Percentiles rank a stretch among this genome's conserved stretches.
Evolutionary conservation across 1,140 invertebrate genomes (phyloP).

Genomic region (Zaprionus tsacasi): DNA sequence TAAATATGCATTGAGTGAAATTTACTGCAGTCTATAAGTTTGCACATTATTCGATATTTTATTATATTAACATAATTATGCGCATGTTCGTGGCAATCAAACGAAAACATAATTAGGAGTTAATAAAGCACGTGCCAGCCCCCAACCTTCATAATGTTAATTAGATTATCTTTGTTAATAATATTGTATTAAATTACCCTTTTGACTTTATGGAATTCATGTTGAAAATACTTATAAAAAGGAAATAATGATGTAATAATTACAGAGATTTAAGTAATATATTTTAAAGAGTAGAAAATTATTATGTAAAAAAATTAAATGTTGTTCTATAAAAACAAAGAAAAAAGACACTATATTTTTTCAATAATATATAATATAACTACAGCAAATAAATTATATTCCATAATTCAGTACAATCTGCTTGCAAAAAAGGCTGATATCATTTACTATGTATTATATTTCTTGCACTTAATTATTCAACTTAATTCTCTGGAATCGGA

Average conservation of each 20-base stretch:
- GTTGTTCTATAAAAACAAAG: too few species aligned
- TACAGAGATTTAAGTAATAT: background rate
- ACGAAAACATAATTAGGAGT: conserved; percentile 15
- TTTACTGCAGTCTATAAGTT: conserved; percentile 10
- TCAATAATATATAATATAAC: too few species aligned
- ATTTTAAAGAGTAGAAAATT: too few species aligned
- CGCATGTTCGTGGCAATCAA: background rate
- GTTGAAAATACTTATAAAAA: background rate
- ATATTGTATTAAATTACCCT: background rate
- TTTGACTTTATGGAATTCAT: background rate
- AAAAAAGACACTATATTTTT: too few species aligned
- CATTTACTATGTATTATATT: background rate
- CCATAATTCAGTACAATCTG: background rate
- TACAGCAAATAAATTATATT: background rate
- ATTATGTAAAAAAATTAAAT: too few species aligned
- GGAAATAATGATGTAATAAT: background rate
- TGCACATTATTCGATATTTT: conserved; percentile 7
- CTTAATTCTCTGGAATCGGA: background rate
- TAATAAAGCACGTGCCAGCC: background rate
- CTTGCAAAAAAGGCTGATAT: background rate
- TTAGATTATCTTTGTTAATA: background rate
- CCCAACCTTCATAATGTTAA: background rate
- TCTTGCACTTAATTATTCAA: background rate
- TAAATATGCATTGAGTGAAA: background rate
- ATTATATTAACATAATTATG: conserved; percentile 11